Base-by-base conservation (phyloP, 2,797 vertebrate species). In the Clamator glandarius region DNA sequence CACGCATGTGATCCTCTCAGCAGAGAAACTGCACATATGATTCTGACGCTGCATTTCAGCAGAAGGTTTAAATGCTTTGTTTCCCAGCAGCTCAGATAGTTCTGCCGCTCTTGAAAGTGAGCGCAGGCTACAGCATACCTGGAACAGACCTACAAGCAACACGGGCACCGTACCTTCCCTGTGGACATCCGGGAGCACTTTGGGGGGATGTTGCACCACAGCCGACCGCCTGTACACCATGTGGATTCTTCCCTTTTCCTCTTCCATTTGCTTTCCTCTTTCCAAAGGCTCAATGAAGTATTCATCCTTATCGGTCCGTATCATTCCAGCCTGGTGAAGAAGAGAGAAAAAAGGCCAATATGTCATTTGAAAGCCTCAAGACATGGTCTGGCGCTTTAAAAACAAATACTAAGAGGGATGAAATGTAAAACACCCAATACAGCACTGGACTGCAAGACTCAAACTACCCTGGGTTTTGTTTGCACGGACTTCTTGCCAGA, bases 221-320 rank as follows among this genome's bases (percentile, higher is more conserved):
- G 99, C 98, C 1, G 99, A 99, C 68, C 99, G 97, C 97, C 98
- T 98, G 97, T 99, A 99, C 55, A 99, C 98, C 96, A 99, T 97
- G 55, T 99, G 99, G 93, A 99, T 97, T 77, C 99, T 97, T 52
- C 99, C 99, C 66, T 97, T 98, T 77, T 99, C 98, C 97, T 99
- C 99, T 41, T 99, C 98, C 96, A 98, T 98, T 87, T 99, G 99
- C 70, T 98, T 98, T 12, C 99, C 99, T 96, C 97, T 98, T 96
- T 99, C 99, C 98, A 99, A 96, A 12, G 99, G 99, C 96, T 99
- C 99, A 48, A 99, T 99, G 97, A 99, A 99, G 97, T 99, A 99
- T 73, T 99, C 99, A 35, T 99, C 99, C 15, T 98, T 97, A 84
- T 99, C 98, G 0, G 99, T 99, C 89, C 98, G 98, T 95, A 99